These are phyloP conservation scores for Oceanodroma tethys DNA, from an alignment of 2,113 vertebrate species.

Conservation along the genomic window DNA sequence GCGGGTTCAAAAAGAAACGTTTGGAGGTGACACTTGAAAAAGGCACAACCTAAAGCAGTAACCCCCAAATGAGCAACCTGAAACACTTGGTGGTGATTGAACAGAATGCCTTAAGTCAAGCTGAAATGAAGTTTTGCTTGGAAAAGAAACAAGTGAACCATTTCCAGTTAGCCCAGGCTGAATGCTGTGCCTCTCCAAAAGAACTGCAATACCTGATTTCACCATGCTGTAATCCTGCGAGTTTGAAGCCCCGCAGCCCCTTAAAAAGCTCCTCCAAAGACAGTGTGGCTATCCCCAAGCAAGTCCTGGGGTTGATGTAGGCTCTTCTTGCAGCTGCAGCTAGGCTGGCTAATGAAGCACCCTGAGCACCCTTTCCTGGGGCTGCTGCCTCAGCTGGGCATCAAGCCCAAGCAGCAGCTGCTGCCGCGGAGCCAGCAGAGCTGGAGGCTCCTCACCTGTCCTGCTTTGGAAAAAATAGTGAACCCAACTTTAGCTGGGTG, in stretches of 20 bases:
- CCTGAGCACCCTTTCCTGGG: background rate
- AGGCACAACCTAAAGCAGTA: background rate
- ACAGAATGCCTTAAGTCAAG: background rate
- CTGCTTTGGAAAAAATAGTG: background rate
- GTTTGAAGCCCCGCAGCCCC: background rate
- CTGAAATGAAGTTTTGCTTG: background rate
- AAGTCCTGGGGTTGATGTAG: no score
- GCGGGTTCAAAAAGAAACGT: background rate
- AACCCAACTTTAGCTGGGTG: background rate
- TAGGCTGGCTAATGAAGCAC: background rate
- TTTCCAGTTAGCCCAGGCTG: background rate
- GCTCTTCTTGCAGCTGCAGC: background rate
- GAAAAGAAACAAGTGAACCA: background rate
- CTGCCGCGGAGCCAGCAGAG: rapidly evolving
- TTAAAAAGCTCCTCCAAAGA: background rate
- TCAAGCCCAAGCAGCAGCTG: background rate
- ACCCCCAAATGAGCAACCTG: background rate
- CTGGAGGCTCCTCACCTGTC: background rate
- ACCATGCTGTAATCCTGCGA: rapidly evolving
- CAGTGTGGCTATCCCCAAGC: background rate
- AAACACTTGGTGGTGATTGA: background rate
- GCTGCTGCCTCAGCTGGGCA: background rate
- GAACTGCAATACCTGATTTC: background rate
- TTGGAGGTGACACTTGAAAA: background rate
- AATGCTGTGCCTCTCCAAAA: background rate